A percentile compares a stretch with the other conserved stretches of the same genome.
These are phyloP conservation scores for Hepsetus odoe DNA, from an alignment of 2,113 vertebrate species.

Conservation along the genomic window DNA sequence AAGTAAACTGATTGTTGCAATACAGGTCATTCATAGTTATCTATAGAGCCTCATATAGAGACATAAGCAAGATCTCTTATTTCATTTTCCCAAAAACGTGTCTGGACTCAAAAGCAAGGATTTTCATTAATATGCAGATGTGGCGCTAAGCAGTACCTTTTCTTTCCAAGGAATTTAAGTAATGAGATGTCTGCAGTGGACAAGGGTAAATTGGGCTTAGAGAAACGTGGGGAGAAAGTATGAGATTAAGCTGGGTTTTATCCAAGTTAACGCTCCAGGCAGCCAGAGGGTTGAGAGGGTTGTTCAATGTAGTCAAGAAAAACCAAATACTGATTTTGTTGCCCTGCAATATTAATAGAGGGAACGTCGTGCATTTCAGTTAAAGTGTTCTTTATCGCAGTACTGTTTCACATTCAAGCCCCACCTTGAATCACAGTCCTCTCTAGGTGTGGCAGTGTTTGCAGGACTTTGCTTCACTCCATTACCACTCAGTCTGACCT, in stretches of 20 bases:
- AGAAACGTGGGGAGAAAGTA: slow-evolving; percentile 33
- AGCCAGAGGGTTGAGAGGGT: not conserved
- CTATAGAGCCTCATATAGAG: not conserved
- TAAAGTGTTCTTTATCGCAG: not conserved
- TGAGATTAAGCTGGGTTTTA: slow-evolving; percentile 16
- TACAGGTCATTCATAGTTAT: not conserved
- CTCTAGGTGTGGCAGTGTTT: slow-evolving; percentile 27
- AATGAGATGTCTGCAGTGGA: slow-evolving; percentile 71
- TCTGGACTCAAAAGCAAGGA: not conserved
- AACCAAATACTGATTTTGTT: not conserved
- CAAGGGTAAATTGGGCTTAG: slow-evolving; percentile 51
- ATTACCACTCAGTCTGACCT: slow-evolving; percentile 39
- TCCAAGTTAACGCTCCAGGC: slow-evolving; percentile 43
- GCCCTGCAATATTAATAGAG: not conserved
- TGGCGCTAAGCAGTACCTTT: slow-evolving; percentile 63
- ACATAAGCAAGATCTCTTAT: not conserved
- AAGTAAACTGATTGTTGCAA: slow-evolving; percentile 57
- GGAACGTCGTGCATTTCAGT: not conserved
- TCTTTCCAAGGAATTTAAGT: slow-evolving; percentile 66
- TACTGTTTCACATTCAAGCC: not conserved
- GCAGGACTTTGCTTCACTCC: slow-evolving; percentile 2
- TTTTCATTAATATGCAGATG: slow-evolving; percentile 56
- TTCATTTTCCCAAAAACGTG: not conserved
- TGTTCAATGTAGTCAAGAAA: slow-evolving; percentile 24
- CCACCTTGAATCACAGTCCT: slow-evolving; percentile 27